Percentiles rank a stretch among this genome's conserved stretches.
Evolutionary conservation across 2,797 vertebrate species (phyloP).

Genomic region (Macropodus opercularis): DNA sequence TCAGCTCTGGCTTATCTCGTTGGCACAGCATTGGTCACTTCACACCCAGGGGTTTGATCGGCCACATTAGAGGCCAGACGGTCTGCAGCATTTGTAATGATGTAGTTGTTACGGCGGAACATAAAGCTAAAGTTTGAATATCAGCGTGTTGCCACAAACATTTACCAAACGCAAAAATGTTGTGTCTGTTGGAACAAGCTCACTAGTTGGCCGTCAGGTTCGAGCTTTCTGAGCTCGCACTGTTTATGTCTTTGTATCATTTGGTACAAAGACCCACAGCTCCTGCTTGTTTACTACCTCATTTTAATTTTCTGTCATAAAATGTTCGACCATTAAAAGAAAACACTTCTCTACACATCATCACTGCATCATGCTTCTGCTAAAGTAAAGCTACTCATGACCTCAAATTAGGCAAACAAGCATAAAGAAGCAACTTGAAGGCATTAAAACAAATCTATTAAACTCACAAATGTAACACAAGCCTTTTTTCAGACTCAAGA

Average conservation of each 20-base stretch:
- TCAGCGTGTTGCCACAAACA: not conserved
- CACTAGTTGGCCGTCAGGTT: not conserved
- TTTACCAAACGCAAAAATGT: not conserved
- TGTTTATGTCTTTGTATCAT: not conserved
- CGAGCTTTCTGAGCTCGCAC: not conserved
- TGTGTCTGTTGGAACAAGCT: not conserved
- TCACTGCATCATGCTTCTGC: not conserved
- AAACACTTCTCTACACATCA: not conserved
- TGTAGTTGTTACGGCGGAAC: constrained; percentile 3
- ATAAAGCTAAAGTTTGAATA: not conserved
- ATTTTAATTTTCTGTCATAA: not conserved
- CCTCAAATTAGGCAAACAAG: too few relatives aligned
- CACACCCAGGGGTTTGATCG: constrained; percentile 80
- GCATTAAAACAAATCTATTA: constrained; percentile 5
- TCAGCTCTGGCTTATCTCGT: constrained; percentile 85
- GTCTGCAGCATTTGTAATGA: constrained; percentile 18
- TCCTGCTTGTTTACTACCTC: not conserved
- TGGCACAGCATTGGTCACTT: constrained; percentile 86
- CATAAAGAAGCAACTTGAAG: not conserved
- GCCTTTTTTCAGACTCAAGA: constrained; percentile 16
- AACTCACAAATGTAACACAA: not conserved
- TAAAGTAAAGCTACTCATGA: too few relatives aligned
- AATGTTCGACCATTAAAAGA: not conserved
- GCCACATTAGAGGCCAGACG: constrained; percentile 34
- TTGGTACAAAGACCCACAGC: not conserved